Base-by-base conservation (phyloP, 2,888 invertebrate species). In the Trisateles emortualis region DNA sequence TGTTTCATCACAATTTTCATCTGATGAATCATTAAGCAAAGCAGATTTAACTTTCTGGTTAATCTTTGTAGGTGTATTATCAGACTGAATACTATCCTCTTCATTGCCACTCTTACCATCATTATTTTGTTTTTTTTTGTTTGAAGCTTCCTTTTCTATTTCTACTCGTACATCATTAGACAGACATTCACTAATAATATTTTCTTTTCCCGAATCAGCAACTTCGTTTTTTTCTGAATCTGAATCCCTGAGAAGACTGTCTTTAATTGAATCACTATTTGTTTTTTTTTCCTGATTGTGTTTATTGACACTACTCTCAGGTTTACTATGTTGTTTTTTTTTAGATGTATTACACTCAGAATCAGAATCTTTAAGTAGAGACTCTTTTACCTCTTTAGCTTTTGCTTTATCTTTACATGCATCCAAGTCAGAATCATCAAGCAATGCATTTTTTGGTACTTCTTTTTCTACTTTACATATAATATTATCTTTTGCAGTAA, bases 401-500 rank as follows among this genome's bases (percentile, higher is more conserved):
- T 61, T 36, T 38, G 45, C 30, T 47, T 17, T 54, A 29, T 59
- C 33, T 17, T 42, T 48, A 55, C 22, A 36, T 24, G 61, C 52
- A 47, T 77, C 77, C 22, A 77, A 70, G 17, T 76, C 79, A 19
- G 78, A 79, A 48, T 79, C 80, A 69, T 70, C 51, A 4, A 80
- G 53, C 14, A 19, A 2, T 44, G 45, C 54, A 30, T 59, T 14
- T 24, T 51, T 52, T n/a, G n/a, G n/a, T n/a, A n/a, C n/a, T 29
- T 39, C 29, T 32, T 51, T 50, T 39, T 32, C 29, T 16, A 78
- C 32, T 74, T 81, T 70, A 79, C 73, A 85, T 42, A 90, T 47
- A 19, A 73, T 60, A 22, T 53, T 51, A 13, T 78, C 81, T 49
- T 69, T 64, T 56, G 79, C 70, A 40, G 59, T 76, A 38, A 92